A percentile compares a stretch with the other conserved stretches of the same genome.
These are phyloP conservation scores for Craniophora ligustri DNA, from an alignment of 2,888 invertebrate species.

Conservation along the genomic window DNA sequence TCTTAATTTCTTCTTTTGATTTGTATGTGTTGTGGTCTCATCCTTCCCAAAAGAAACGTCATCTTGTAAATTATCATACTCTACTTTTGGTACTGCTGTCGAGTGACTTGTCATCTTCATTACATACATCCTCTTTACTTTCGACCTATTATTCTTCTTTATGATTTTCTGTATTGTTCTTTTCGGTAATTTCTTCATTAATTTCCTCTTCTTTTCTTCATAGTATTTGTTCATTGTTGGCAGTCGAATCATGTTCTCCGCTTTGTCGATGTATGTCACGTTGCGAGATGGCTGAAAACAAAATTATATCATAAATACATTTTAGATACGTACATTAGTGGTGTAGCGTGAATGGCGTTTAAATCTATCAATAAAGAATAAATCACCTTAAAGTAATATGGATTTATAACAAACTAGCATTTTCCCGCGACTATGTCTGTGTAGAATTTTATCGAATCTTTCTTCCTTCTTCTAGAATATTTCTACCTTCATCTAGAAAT, in stretches of 20 bases:
- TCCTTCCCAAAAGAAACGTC: constrained; percentile 52
- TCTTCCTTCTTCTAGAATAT: too few species aligned
- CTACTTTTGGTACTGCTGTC: constrained; percentile 51
- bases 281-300: constrained; percentile 51
- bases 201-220: constrained; percentile 61
- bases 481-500: too few species aligned
- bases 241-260: constrained; percentile 72
- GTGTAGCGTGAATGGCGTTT: too few species aligned
- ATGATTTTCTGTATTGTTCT: constrained; percentile 82
- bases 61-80: constrained; percentile 56
- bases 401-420: too few species aligned
- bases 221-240: constrained; percentile 63
- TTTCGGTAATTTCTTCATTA: constrained; percentile 71
- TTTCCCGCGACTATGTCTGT: too few species aligned
- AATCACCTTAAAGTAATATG: too few species aligned
- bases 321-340: too few species aligned
- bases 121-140: constrained; percentile 66
- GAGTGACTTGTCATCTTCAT: constrained; percentile 54
- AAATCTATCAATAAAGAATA: background rate
- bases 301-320: background rate
- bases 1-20: constrained; percentile 62
- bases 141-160: constrained; percentile 71
- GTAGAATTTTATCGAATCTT: too few species aligned
- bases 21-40: constrained; percentile 62
- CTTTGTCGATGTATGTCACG: constrained; percentile 72